phyloP scores from a whole-genome alignment of 2,113 vertebrate species.

The Scopus umbretta region DNA sequence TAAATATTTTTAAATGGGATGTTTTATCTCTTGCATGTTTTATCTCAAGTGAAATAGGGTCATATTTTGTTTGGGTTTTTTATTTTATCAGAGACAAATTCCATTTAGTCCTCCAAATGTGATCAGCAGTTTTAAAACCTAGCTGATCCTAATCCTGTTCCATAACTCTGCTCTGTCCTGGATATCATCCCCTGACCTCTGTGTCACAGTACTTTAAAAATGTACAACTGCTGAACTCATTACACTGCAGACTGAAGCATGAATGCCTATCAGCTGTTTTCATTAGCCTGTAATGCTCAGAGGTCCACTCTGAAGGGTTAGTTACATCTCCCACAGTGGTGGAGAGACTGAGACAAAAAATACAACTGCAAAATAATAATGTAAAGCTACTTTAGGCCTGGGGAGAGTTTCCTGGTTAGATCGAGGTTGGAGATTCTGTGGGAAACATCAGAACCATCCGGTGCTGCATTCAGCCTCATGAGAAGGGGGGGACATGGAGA shows the following conservation, averaged over 20 bases:
- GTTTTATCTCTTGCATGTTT: background rate
- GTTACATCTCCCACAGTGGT: background rate
- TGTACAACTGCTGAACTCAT: background rate
- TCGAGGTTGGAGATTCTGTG: background rate
- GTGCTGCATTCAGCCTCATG: conserved; percentile 21
- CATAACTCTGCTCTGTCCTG: background rate
- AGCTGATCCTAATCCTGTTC: background rate
- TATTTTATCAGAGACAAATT: background rate
- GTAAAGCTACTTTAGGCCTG: background rate
- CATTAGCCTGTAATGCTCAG: background rate
- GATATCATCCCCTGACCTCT: background rate
- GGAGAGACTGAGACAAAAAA: background rate
- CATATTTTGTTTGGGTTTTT: background rate
- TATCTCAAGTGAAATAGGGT: background rate
- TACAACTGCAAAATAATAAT: background rate
- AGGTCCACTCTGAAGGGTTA: background rate
- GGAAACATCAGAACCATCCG: conserved; percentile 31
- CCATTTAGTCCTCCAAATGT: background rate
- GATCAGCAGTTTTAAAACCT: background rate
- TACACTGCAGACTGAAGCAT: background rate
- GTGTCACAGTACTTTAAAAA: background rate
- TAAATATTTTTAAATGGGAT: background rate
- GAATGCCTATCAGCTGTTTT: background rate
- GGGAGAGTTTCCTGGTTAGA: background rate
- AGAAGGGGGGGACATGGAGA: background rate